These are phyloP conservation scores for Ceyx melanurus DNA, from an alignment of 2,113 vertebrate genomes.

Conservation along the genomic window DNA sequence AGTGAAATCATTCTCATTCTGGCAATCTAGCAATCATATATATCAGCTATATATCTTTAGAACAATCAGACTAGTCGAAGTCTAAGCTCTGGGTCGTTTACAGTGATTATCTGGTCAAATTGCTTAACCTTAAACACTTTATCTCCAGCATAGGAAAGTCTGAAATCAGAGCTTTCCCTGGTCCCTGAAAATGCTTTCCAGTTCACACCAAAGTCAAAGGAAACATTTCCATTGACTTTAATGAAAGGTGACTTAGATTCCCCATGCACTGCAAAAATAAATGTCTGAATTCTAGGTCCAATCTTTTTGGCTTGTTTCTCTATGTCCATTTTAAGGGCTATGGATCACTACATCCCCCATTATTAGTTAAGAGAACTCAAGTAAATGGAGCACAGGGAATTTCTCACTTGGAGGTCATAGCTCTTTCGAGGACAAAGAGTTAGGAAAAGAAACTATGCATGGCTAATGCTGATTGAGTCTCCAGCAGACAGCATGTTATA, in stretches of 20 bases:
- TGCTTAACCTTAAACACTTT: neutral
- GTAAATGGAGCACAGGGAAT: neutral
- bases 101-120: neutral
- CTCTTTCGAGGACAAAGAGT: neutral
- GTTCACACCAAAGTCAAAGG: neutral
- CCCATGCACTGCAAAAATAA: neutral
- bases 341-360: neutral
- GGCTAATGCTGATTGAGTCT: neutral
- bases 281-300: neutral
- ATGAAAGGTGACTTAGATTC: neutral
- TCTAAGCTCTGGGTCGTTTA: neutral
- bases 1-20: neutral
- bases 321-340: neutral
- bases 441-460: neutral
- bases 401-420: neutral
- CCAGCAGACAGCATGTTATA: neutral
- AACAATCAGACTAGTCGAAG: neutral
- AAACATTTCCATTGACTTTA: neutral
- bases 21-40: neutral
- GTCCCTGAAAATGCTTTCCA: neutral
- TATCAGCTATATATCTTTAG: neutral
- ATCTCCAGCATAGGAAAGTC: neutral
- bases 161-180: neutral
- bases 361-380: neutral
- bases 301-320: neutral